Base-by-base conservation (phyloP, 2,797 vertebrate genomes). In the Sebastes taczanowskii region DNA sequence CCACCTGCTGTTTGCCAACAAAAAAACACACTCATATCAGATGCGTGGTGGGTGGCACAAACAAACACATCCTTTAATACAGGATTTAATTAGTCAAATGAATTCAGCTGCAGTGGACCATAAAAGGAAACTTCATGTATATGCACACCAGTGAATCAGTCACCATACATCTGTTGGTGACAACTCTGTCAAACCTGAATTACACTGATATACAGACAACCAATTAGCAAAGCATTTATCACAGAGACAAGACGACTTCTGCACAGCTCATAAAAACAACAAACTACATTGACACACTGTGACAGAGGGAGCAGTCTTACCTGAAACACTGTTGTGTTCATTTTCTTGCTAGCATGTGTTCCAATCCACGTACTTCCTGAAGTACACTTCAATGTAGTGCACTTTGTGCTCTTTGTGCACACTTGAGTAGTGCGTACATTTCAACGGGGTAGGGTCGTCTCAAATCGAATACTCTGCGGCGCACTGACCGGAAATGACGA, bases 101-200 rank as follows among this genome's bases (percentile, higher is more conserved):
- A 58, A 78, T 42, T 65, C 62, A 82, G 53, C 53, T 53, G 46
- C 67, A 16, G 11, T 29, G 22, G 20, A 25, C 11, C 59, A 53
- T 85, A 46, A 78, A 65, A 52, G 29, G 1, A 61, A 66, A 60
- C 27, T 35, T 38, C 9, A 18, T 66, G 14, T 22, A 14, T 22
- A 2, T 42, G 16, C 53, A 42, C 42, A 66, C 20, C 61, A 30
- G 53, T 52, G 13, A 73, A 73, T 74, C 67, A 63, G 46, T 76
- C 80, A 55, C 30, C 16, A 7, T 29, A 32, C 49, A 77, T 72
- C 70, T 82, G 76, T 27, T 62, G 42, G n/a, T 42, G 56, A 81
- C 63, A 72, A 11, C 13, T 59, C 58, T 25, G 71, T 72, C 59
- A 38, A 81, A 64, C 20, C 55, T 59, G 7, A 27, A 23, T 32